These are phyloP conservation scores for Hippolais icterina DNA, from an alignment of 2,113 vertebrate genomes.

Conservation along the genomic window DNA sequence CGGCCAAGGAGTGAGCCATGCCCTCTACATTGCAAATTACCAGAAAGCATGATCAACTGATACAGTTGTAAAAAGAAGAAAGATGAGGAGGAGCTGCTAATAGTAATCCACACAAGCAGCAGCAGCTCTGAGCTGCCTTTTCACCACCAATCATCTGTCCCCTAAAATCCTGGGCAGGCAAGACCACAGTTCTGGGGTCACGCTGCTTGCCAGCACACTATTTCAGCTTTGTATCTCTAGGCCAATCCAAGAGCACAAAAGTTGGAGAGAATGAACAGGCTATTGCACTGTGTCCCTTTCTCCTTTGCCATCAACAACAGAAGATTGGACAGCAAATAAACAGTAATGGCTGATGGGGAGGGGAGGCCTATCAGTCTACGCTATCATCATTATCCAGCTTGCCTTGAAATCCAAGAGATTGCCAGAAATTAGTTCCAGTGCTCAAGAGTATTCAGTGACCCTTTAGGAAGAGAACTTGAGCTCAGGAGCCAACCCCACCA, in stretches of 20 bases:
- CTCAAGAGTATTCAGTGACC: not conserved
- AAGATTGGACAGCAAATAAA: not conserved
- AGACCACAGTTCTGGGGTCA: not conserved
- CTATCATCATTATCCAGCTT: not conserved
- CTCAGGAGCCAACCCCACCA: not conserved
- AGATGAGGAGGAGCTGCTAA: not conserved
- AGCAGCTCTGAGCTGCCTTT: not conserved
- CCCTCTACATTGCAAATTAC: not conserved
- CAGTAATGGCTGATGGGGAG: not conserved
- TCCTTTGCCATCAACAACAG: not conserved
- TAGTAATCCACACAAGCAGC: not conserved
- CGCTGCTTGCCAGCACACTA: not conserved
- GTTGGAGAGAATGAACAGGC: not conserved
- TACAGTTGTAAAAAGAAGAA: not conserved
- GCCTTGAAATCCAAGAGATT: not conserved
- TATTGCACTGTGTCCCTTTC: not conserved
- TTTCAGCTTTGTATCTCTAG: not conserved
- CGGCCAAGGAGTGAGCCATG: accelerated
- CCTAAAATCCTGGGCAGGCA: not conserved
- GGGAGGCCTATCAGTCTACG: not conserved
- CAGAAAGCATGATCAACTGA: not conserved
- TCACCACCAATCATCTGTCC: not conserved
- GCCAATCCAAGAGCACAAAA: not conserved
- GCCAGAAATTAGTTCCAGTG: not conserved
- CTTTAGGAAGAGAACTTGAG: not conserved